phyloP scores from a whole-genome alignment of 2,113 vertebrate genomes.

The Tupaia tana region DNA sequence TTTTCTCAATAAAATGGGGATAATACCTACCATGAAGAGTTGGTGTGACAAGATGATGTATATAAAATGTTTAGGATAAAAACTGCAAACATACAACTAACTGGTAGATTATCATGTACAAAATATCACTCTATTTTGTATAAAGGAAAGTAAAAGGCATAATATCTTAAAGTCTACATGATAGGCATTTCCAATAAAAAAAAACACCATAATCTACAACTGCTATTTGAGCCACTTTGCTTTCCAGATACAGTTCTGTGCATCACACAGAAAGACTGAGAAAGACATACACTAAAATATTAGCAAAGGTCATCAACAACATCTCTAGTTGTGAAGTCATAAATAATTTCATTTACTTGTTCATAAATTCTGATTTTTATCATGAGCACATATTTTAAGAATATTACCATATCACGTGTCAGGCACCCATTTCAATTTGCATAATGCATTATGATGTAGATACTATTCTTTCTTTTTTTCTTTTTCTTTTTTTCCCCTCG shows the following conservation, averaged over 20 bases:
- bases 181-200: neutral
- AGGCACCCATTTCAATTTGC: neutral
- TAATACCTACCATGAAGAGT: neutral
- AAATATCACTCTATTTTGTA: neutral
- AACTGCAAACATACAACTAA: neutral
- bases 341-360: neutral
- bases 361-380: neutral
- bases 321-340: neutral
- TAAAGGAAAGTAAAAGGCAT: neutral
- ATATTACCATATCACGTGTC: neutral
- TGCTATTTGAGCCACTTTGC: neutral
- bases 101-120: neutral
- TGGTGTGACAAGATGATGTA: neutral
- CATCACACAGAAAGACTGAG: neutral
- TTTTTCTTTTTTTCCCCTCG: no score
- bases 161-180: neutral
- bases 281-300: neutral
- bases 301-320: neutral
- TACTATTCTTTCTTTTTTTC: neutral
- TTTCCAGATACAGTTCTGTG: neutral
- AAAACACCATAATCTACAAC: neutral
- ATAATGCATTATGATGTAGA: neutral
- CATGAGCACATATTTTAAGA: neutral
- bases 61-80: neutral
- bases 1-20: neutral